Conservation (phyloP, 2,113 vertebrate species). For the Todiramphus saurophagus region DNA sequence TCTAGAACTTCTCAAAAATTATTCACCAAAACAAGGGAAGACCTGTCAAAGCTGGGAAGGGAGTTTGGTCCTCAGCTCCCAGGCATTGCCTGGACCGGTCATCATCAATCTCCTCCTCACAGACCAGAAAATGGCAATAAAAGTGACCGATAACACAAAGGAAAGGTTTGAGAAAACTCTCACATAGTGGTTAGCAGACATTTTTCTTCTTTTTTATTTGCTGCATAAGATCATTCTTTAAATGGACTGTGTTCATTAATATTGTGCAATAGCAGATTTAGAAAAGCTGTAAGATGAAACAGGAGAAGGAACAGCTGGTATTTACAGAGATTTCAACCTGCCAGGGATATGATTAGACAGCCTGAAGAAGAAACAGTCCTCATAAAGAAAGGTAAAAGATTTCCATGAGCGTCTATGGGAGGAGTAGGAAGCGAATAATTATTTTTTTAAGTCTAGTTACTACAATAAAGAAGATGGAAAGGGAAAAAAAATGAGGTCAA, state of each 20-base stretch:
- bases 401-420: not conserved
- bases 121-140: not conserved
- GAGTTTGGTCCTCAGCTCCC: not conserved
- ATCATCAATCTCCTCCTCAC: not conserved
- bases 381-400: not conserved
- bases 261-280: not conserved
- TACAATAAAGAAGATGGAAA: not conserved
- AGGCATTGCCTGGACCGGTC: fast-evolving
- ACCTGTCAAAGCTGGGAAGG: not conserved
- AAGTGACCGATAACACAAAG: not conserved
- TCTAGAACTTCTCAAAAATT: not conserved
- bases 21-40: not conserved
- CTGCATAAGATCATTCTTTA: not conserved
- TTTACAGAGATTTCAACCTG: not conserved
- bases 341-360: not conserved
- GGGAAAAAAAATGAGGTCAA: not conserved
- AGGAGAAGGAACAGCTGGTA: not conserved
- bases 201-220: not conserved
- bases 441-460: not conserved
- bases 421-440: not conserved
- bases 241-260: not conserved
- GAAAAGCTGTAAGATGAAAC: not conserved
- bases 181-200: not conserved
- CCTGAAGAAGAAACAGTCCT: not conserved
- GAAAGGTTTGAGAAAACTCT: not conserved